phyloP scores from a whole-genome alignment of 1,140 invertebrate genomes.

The Episyrphus balteatus region DNA sequence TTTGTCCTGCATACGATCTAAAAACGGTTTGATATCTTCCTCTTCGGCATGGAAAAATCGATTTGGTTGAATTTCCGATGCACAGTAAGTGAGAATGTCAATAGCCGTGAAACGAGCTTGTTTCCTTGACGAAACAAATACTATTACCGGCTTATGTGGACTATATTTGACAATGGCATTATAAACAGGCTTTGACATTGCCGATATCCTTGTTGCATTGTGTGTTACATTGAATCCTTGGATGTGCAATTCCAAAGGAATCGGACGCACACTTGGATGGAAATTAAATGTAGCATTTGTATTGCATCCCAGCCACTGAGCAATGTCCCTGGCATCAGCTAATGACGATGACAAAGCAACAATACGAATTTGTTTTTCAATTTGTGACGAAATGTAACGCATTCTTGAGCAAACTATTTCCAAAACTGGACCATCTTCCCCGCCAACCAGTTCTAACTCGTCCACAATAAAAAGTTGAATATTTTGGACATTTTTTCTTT shows the following conservation, averaged over 20 bases:
- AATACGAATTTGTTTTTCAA: conserved; percentile 87
- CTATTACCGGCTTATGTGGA: conserved; percentile 77
- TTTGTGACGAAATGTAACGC: conserved; percentile 93
- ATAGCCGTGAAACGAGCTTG: conserved; percentile 90
- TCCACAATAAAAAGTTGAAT: conserved; percentile 96
- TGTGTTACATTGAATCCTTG: conserved; percentile 97
- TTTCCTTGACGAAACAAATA: conserved; percentile 94
- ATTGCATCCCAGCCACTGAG: conserved; percentile 93
- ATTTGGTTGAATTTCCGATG: conserved; percentile 72
- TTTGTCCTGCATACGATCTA: conserved; percentile 79
- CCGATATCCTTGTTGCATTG: conserved; percentile 85
- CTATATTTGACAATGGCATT: conserved; percentile 85
- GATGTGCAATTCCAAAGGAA: conserved; percentile 91
- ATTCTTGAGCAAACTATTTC: conserved; percentile 97
- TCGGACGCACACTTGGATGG: conserved; percentile 91
- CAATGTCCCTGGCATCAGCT: conserved; percentile 89
- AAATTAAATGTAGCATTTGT: conserved; percentile 95
- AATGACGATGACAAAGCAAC: conserved; percentile 91
- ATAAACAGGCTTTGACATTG: conserved; percentile 97
- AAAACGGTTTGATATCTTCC: conserved; percentile 75
- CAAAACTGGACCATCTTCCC: conserved; percentile 82
- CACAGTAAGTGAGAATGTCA: conserved; percentile 86
- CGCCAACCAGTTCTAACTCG: conserved; percentile 86
- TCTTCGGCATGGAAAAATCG: conserved; percentile 84
- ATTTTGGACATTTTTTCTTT: conserved; percentile 95